Evolutionary conservation across 2,888 invertebrate genomes (phyloP), one percentile per base, ranked within the genome.

Genomic region (Miltochrista miniata): DNA sequence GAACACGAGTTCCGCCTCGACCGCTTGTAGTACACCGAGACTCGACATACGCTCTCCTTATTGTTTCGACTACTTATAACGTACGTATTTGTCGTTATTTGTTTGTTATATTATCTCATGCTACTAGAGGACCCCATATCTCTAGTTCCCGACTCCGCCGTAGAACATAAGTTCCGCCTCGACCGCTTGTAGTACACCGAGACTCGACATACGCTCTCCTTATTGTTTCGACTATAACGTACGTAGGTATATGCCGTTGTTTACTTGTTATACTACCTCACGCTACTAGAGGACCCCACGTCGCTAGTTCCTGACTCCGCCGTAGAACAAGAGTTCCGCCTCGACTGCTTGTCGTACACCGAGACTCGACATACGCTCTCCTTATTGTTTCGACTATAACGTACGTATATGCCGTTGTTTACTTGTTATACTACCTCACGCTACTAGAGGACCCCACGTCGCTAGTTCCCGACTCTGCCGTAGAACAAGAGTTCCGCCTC

Each of bases 1-100:
- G 98, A 98, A 90, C 98, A 98, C 87, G 95, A 96, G 78, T 97
- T 98, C 93, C 95, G 97, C 66, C 93, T 96, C 88, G 96, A 96
- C 88, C 93, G 94, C 74, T 93, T 94, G 92, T 94, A 94, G 93
- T 92, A 70, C 67, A 39, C 45, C 14, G 37, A 37, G 11, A 58
- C 56, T n/a, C 30, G 59, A 18, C 48, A 35, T 54, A n/a, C 50
- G 45, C 47, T 51, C 43, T 48, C 45, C n/a, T n/a, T n/a, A n/a
- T n/a, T n/a, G n/a, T n/a, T n/a, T n/a, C n/a, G n/a, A n/a, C n/a
- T n/a, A n/a, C n/a, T n/a, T n/a, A n/a, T n/a, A n/a, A n/a, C n/a
- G n/a, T n/a, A n/a, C n/a, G n/a, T n/a, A n/a, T n/a, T n/a, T n/a
- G n/a, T n/a, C n/a, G n/a, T n/a, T n/a, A n/a, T n/a, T n/a, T n/a